phyloP scores from a whole-genome alignment of 1,140 invertebrate species.

The Rhysida immarginata region DNA sequence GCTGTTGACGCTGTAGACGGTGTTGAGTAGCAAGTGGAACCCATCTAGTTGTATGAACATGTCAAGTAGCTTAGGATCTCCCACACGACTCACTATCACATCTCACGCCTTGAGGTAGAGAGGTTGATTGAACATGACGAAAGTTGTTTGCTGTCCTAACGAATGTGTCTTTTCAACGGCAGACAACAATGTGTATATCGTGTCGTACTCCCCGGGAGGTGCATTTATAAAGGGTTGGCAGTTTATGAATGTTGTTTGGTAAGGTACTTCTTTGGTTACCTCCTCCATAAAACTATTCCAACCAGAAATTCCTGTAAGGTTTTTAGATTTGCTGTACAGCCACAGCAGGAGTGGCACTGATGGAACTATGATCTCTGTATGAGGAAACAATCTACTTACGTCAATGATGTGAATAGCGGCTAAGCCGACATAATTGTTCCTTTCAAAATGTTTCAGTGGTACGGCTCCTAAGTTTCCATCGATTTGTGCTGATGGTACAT shows the following conservation, averaged over 20 bases:
- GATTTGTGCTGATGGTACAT: not conserved
- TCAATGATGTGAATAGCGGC: not conserved
- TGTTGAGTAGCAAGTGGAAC: too few relatives aligned
- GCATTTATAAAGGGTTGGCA: not conserved
- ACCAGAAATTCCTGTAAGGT: not conserved
- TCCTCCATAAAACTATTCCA: conserved; percentile 5
- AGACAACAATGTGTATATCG: not conserved
- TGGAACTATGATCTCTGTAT: not conserved
- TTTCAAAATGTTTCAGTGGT: not conserved
- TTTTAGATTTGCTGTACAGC: not conserved
- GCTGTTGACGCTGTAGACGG: too few relatives aligned
- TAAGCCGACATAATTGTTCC: not conserved
- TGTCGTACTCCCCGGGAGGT: not conserved
- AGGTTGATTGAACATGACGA: not conserved
- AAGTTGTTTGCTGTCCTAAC: not conserved
- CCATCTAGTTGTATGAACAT: too few relatives aligned
- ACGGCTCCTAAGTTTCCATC: not conserved
- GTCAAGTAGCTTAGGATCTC: too few relatives aligned
- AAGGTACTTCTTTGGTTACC: not conserved
- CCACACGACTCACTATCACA: too few relatives aligned
- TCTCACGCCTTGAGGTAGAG: not conserved
- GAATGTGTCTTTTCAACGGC: not conserved
- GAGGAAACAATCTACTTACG: not conserved
- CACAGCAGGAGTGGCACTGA: not conserved
- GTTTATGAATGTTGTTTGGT: not conserved